These are phyloP conservation scores for Microtus pennsylvanicus DNA, from an alignment of 2,113 vertebrate species.

Conservation along the genomic window DNA sequence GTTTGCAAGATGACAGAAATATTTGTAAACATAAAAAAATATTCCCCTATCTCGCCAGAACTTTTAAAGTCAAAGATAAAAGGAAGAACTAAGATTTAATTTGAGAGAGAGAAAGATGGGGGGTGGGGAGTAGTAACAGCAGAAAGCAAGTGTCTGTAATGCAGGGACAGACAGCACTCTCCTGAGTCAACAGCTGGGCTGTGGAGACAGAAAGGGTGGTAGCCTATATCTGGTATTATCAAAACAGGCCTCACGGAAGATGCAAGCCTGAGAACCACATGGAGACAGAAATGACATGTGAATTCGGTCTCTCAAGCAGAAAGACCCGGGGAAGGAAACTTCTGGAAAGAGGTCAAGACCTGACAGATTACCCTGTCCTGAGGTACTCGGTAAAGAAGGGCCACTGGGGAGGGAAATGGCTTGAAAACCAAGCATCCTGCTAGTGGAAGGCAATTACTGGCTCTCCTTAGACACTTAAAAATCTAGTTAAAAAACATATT, in stretches of 20 bases:
- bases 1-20: background rate
- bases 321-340: background rate
- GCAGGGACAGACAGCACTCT: background rate
- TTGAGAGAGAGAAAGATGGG: background rate
- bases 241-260: background rate
- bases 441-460: background rate
- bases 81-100: background rate
- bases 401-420: too few relatives aligned
- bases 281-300: background rate
- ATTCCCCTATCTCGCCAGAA: background rate
- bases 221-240: background rate
- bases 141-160: background rate
- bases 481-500: too few relatives aligned
- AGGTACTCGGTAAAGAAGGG: background rate
- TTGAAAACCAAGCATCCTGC: background rate
- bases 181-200: background rate
- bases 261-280: background rate
- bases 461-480: background rate
- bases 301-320: background rate
- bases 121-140: background rate
- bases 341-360: rapidly evolving
- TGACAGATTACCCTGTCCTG: background rate
- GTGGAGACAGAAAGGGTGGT: background rate
- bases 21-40: background rate
- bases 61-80: background rate